Conservation (phyloP, 1,140 invertebrate species). For the Alviniconcha marisindica region DNA sequence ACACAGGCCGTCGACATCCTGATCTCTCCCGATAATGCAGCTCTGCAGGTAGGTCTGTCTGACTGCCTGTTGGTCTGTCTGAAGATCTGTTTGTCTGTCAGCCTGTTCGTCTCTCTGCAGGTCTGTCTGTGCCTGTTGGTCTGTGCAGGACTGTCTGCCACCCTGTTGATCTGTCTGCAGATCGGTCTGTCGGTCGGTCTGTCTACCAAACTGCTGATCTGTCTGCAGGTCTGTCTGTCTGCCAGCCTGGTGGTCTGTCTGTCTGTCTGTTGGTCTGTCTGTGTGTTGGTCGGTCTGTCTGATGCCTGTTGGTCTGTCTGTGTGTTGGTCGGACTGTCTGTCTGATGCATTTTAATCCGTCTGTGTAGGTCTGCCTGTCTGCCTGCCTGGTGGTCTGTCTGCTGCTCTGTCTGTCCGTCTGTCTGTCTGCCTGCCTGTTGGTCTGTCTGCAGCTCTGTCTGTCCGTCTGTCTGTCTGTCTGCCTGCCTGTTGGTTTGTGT, state of each 20-base stretch:
- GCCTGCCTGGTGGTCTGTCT: neutral
- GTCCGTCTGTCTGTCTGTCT: neutral
- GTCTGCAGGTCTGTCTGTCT: neutral
- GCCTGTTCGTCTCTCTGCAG: neutral
- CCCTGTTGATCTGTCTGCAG: too few relatives aligned
- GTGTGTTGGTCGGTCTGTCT: neutral
- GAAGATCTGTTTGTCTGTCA: too few relatives aligned
- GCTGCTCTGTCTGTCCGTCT: neutral
- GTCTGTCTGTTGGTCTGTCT: neutral
- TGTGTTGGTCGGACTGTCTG: too few relatives aligned
- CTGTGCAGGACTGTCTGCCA: too few relatives aligned
- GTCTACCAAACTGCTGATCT: neutral
- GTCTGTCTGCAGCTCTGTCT: neutral
- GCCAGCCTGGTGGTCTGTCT: neutral
- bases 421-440: neutral
- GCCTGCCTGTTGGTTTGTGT: neutral
- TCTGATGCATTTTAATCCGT: too few relatives aligned
- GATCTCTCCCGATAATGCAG: constrained; percentile 83
- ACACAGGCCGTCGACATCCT: constrained; percentile 76
- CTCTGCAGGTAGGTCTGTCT: constrained; percentile 82
- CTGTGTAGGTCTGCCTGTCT: neutral
- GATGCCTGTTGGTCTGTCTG: too few relatives aligned
- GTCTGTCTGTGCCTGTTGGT: constrained; percentile 34
- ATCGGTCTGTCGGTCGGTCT: neutral
- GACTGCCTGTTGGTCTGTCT: too few relatives aligned